Base-by-base conservation (phyloP, 2,888 invertebrate species). In the Loripinus fragilis region DNA sequence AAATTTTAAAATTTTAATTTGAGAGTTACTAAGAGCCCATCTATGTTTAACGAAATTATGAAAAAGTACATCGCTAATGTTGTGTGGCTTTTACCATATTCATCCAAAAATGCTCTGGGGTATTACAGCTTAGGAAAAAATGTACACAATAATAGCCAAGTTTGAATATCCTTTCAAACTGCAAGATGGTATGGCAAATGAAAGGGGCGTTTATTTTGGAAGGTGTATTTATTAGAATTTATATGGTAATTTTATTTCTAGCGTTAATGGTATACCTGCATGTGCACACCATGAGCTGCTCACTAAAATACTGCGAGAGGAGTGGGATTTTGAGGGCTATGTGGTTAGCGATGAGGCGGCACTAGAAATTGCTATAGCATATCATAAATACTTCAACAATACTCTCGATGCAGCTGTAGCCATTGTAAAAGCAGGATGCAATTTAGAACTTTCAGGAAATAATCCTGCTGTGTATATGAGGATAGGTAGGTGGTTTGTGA, bases 301-400 rank as follows among this genome's bases (percentile, higher is more conserved):
- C 70, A 91, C 91, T 8, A 90, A 91, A 41, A 88, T 92, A 45
- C 78, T 92, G 5, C 80, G 93, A 7, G 77, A 74, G 7, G 89
- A 90, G 64, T 92, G 92, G 91, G 89, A 88, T 12, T 93, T 92
- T 80, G 86, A 80, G 23, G 93, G 93, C 12, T 93, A 91, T 71
- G 89, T 92, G 0, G 85, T 92, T 35, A 91, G 92, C 72, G 92
- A 92, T 74, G 88, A 89, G 52, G 88, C 83, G 8, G 92, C 92
- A 8, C 81, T 92, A 33, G 87, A 88, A 68, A 85, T 85, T 80
- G 89, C 91, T 65, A 87, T 90, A 25, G 55, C 67, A 0, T 74
- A 79, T 20, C 90, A 91, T 71, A 79, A 86, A 35, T 92, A 90
- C 80, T 67, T 80, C n/a, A 85, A 86, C 68, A 88, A 82, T 67